These are phyloP conservation scores for Limulus polyphemus DNA, from an alignment of 2,888 invertebrate species.

Conservation along the genomic window DNA sequence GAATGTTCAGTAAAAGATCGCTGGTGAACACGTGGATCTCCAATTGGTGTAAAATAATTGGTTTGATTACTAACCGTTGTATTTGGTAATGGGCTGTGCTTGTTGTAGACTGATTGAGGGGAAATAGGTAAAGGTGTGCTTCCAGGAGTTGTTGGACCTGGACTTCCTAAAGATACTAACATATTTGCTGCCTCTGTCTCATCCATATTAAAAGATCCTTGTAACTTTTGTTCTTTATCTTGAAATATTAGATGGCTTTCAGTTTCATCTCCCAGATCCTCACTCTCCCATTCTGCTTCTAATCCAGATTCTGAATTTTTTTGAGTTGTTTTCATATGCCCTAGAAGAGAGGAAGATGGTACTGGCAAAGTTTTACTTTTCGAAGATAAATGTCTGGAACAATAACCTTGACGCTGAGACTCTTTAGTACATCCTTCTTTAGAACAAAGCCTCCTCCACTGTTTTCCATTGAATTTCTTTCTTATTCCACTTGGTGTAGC, in stretches of 20 bases:
- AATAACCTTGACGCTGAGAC: slow-evolving; percentile 91
- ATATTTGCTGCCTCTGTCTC: slow-evolving; percentile 95
- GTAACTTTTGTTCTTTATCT: slow-evolving; percentile 32
- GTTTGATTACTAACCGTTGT: slow-evolving; percentile 47
- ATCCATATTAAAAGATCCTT: slow-evolving; percentile 58
- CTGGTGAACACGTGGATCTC: no score
- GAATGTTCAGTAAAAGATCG: no score
- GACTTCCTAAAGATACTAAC: slow-evolving; percentile 85
- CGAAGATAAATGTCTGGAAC: slow-evolving; percentile 87
- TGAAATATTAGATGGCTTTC: slow-evolving; percentile 45
- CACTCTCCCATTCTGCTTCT: slow-evolving; percentile 50
- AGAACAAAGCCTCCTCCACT: slow-evolving; percentile 94
- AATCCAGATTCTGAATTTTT: slow-evolving; percentile 33
- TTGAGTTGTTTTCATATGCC: slow-evolving; percentile 33
- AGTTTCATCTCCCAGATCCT: slow-evolving; percentile 79
- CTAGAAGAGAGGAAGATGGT: slow-evolving; percentile 26
- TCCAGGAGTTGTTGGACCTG: slow-evolving; percentile 82
- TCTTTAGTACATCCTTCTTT: slow-evolving; percentile 91
- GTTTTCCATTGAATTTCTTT: slow-evolving; percentile 99
- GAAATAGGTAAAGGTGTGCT: slow-evolving; percentile 30
- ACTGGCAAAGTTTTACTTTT: slow-evolving; percentile 51
- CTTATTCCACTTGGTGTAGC: slow-evolving; percentile 87
- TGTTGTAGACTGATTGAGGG: slow-evolving; percentile 27
- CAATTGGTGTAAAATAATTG: slow-evolving; percentile 82
- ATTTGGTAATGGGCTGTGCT: slow-evolving; percentile 50